Evolutionary conservation across 23 tunicate species (phyloP), one percentile per base, ranked within the genome.

Genomic region (Trididemnum clinides): DNA sequence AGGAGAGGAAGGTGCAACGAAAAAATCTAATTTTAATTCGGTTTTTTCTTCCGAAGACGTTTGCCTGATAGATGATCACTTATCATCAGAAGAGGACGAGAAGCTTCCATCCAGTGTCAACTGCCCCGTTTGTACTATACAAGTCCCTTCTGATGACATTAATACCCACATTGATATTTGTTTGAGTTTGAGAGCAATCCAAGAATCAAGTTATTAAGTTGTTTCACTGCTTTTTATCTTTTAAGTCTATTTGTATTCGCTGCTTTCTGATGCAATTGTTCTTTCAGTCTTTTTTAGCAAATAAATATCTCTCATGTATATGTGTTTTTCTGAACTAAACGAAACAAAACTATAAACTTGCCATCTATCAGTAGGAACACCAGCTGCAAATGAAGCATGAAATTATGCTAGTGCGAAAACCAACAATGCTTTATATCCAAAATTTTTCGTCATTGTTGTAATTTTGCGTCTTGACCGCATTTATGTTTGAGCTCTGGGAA

Each of bases 151-250:
- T 5, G 66, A 70, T 28, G 44, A 31, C 3, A 33, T 83, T 25
- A 83, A 83, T 33, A 50, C 39, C 4, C 87, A 83, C 33, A 71
- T 83, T 15, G 87, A 83, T 33, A 20, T 71, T 28, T 83, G 87
- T 30, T 49, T 83, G 28, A 83, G 59, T 44, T 27, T 65, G 35
- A 69, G 33, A 65, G 87, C 80, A 33, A 50, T 83, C 31, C 28
- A 51, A 38, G 79, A 83, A 34, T 49, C 83, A 20, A 51, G 39
- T 27, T 78, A 7, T 37, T 37, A 69, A 69, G 6, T 62, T 62
- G 70, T 5, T 21, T 62, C n/a, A 10, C n/a, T 12, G 6, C 5
- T 62, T 62, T 10, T 62, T 62, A 5, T 62, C 70, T 44, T 44
- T 7, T 15, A 7, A 15, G 12, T 44, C 15, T 44, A 7, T 44